Base-by-base conservation (phyloP, 2,797 vertebrate genomes). In the Hephaestus fuliginosus region DNA sequence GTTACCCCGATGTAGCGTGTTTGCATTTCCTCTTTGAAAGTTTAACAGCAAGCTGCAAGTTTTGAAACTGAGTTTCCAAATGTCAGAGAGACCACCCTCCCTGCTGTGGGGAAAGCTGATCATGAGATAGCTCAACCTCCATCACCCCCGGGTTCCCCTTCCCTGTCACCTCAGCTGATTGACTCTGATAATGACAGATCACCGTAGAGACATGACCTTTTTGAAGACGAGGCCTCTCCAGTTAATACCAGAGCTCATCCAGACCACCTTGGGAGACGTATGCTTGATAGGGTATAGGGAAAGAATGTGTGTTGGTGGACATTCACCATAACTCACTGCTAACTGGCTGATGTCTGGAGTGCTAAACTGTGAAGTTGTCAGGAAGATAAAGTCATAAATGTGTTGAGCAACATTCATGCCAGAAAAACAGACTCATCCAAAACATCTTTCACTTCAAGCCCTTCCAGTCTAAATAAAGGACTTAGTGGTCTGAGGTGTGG, bases 401-500 rank as follows among this genome's bases (percentile, higher is more conserved):
- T 69, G 52, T 71, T 74, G 75, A 74, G 76, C 25, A 80, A 70
- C 72, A 18, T 28, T 49, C 33, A 41, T 28, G 73, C 67, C 53
- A 46, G 51, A 70, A 67, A 53, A 25, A 70, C 2, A 70, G 41
- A 78, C 56, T 68, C 74, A 71, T 79, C 58, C 61, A 22, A 41
- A 69, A 60, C 51, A 52, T 78, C 20, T 53, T 51, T 62, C 30
- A 43, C 76, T 36, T 11, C 2, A 44, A 76, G 43, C 49, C n/a
- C 13, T 9, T 58, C n/a, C 48, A 51, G 79, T 66, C 68, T 76
- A 73, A 76, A 76, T 67, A 74, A 74, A 76, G 20, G 49, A 53
- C 13, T 78, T n/a, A 20, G 76, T 62, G 76, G 74, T 80, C 72
- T 28, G 48, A 74, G 84, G 79, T 67, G 84, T 63, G 84, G 84